Evolutionary conservation across 2,888 invertebrate genomes (phyloP).

Genomic region (Timandra comae): DNA sequence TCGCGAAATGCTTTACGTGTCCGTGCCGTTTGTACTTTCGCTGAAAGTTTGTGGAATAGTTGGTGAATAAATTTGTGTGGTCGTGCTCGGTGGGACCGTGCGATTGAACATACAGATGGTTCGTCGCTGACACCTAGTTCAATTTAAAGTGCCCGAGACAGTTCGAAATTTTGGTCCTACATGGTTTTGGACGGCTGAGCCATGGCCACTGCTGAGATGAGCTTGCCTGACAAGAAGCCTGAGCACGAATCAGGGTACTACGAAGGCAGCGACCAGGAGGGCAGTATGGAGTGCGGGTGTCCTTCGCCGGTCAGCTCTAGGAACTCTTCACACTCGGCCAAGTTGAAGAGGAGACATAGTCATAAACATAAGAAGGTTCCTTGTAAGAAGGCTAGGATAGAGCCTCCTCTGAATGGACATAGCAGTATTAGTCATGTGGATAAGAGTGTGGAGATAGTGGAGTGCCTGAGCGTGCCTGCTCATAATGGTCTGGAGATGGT

Average conservation of each 20-base stretch:
- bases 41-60: constrained; percentile 44
- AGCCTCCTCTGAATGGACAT: constrained; percentile 50
- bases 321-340: constrained; percentile 63
- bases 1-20: constrained; percentile 68
- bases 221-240: constrained; percentile 78
- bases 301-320: constrained; percentile 64
- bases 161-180: constrained; percentile 30
- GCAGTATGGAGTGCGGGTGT: constrained; percentile 74
- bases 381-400: constrained; percentile 48
- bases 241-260: constrained; percentile 91
- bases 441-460: constrained; percentile 62
- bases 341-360: constrained; percentile 58
- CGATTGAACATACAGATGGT: constrained; percentile 13
- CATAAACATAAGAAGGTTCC: constrained; percentile 56
- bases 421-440: constrained; percentile 36
- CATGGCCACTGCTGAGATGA: constrained; percentile 77
- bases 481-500: constrained; percentile 29
- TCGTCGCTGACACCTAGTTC: constrained; percentile 7
- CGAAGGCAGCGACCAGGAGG: constrained; percentile 83
- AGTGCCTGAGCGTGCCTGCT: constrained; percentile 36
- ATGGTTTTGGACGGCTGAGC: constrained; percentile 64
- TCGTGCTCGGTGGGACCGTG: constrained; percentile 17
- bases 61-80: constrained; percentile 32
- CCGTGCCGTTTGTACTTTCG: constrained; percentile 68
- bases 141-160: constrained; percentile 4